Evolutionary conservation across 2,797 vertebrate genomes (phyloP), one percentile per base, ranked within the genome.

Genomic region (Lagorchestes hirsutus): DNA sequence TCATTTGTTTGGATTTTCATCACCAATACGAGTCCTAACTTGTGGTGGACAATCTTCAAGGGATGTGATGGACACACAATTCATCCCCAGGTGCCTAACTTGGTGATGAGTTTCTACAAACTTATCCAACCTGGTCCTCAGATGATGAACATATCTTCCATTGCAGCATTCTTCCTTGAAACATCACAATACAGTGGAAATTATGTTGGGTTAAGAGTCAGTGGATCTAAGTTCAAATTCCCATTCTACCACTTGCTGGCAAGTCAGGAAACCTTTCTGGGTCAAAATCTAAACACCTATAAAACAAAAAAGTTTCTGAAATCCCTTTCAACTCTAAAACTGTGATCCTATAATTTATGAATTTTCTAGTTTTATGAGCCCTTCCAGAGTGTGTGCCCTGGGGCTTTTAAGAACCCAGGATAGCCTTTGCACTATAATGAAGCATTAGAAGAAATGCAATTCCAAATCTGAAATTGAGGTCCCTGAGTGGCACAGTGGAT

Each of bases 161-260:
- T 67, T 67, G 14, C 14, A 5, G 5, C 24, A n/a, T 67, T 67
- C 62, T 31, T 54, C 54, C 46, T 90, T 90, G 28, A 90, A 90
- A 54, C 10, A 11, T 54, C 46, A 14, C 52, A 52, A 13, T 54
- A 46, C 4, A 90, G 9, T 90, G 46, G 52, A 96, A 57, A 96
- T 24, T 13, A 34, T 29, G 13, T 0, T 95, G 97, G 96, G 95
- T 96, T 93, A 95, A 96, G 96, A 97, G 94, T 98, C 95, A 96
- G 97, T 96, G 93, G 11, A 57, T 57, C 24, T 82, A 13, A 46
- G 95, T 93, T 96, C 97, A 98, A 98, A 97, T 97, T 92, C 94
- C 94, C 93, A 93, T 90, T 92, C 58, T 67, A 29, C 29, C 50
- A 67, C 50, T 59, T 58, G 11, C 59, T 62, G 57, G 55, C 91